Evolutionary conservation across 2,888 invertebrate species (phyloP).

Genomic region (Diarsia brunnea): DNA sequence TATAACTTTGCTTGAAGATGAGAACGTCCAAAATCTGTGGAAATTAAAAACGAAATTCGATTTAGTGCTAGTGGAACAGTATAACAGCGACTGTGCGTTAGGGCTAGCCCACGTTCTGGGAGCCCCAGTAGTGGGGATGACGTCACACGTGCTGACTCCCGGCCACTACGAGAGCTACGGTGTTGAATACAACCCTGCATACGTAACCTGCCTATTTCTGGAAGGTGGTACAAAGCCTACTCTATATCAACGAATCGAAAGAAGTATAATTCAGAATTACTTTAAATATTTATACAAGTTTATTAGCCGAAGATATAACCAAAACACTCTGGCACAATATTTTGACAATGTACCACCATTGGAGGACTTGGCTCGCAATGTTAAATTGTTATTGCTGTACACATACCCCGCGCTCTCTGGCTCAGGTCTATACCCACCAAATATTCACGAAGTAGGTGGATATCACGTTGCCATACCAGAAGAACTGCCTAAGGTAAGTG

Average conservation of each 20-base stretch:
- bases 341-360: constrained; percentile 89
- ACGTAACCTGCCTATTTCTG: constrained; percentile 89
- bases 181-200: constrained; percentile 91
- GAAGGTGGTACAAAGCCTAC: constrained; percentile 87
- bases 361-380: constrained; percentile 85
- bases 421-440: constrained; percentile 87
- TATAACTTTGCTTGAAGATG: constrained; percentile 73
- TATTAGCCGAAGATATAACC: constrained; percentile 71
- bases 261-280: constrained; percentile 77
- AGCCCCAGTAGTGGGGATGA: constrained; percentile 90
- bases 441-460: constrained; percentile 91
- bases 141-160: constrained; percentile 90
- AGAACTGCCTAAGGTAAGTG: constrained; percentile 80
- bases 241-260: constrained; percentile 87
- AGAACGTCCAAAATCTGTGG: constrained; percentile 80
- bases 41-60: constrained; percentile 89
- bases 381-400: constrained; percentile 90
- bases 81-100: constrained; percentile 91
- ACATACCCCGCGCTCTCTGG: constrained; percentile 90
- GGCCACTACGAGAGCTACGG: constrained; percentile 90
- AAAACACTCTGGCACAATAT: constrained; percentile 77
- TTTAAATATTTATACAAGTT: constrained; percentile 69
- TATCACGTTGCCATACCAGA: constrained; percentile 86
- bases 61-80: constrained; percentile 90
- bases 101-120: constrained; percentile 91